phyloP scores from a whole-genome alignment of 1,140 invertebrate species.

The Hyles euphorbiae region DNA sequence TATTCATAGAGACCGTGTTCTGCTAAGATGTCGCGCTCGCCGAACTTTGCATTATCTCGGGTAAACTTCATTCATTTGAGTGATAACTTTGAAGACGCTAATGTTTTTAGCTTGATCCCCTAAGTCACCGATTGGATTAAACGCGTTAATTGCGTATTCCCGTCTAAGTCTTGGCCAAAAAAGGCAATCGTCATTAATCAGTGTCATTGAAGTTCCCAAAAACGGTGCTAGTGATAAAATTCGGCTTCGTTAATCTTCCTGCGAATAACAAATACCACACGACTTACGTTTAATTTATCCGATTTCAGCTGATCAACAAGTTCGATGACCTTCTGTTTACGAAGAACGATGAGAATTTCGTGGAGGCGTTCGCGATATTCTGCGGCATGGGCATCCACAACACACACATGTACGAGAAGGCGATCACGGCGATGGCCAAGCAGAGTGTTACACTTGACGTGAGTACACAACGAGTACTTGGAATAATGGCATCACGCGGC shows the following conservation, averaged over 20 bases:
- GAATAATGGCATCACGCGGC: neutral
- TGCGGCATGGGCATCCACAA: constrained; percentile 98
- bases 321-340: constrained; percentile 92
- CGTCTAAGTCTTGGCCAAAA: neutral
- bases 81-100: too few species aligned
- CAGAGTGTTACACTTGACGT: constrained; percentile 94
- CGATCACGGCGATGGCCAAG: constrained; percentile 94
- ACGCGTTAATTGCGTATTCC: too few species aligned
- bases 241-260: neutral
- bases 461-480: constrained; percentile 29
- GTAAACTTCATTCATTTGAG: too few species aligned
- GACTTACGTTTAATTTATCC: constrained; percentile 3
- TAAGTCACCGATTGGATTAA: too few species aligned
- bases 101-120: too few species aligned
- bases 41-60: too few species aligned
- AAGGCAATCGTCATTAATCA: constrained; percentile 6
- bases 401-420: constrained; percentile 97
- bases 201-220: constrained; percentile 2
- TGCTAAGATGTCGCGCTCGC: too few species aligned
- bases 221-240: neutral
- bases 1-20: neutral
- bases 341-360: constrained; percentile 95
- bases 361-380: constrained; percentile 97
- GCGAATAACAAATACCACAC: neutral
- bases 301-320: constrained; percentile 91